Base-by-base conservation (phyloP, 2,113 vertebrate species). In the Orientallactaga bullata region DNA sequence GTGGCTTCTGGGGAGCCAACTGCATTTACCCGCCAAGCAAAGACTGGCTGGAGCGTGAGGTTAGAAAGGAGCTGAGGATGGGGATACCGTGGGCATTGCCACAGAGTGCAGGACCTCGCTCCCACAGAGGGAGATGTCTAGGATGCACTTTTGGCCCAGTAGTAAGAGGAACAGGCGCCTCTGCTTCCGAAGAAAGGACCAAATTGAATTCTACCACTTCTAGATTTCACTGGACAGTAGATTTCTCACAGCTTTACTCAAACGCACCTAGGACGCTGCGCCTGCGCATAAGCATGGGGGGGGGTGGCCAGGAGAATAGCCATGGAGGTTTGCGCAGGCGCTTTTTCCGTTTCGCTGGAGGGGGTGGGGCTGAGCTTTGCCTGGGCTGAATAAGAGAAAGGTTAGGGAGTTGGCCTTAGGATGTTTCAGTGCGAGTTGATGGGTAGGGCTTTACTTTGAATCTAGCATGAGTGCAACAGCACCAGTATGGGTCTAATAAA, bases 191-290 rank as follows among this genome's bases (percentile, higher is more conserved):
- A 89, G 85, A 94, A 96, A 90, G 60, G 60, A 94, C 10, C 24
- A 32, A 24, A 35, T 47, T 94, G 90, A 88, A 95, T 88, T 95
- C 94, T 91, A 93, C 42, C 90, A 95, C 93, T 93, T 96, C 85
- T 87, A 91, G 72, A 95, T 96, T 96, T 95, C 85, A 95, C 87
- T 97, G 96, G 90, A 95, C 94, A 95, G 94, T 84, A 87, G 93
- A 94, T 97, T 93, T 91, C 88, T 95, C 94, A 94, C 58, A 95
- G 39, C 47, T 73, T 39, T 86, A 78, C 87, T 94, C 91, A 72
- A 78, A 94, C 1, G 37, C 92, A 35, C 32, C 4, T 63, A 91
- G 26, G n/a, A 66, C 65, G 66, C 69, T 74, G 90, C 95, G 96
- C 91, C 35, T 97, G 97, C 96, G 96, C 95, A 66, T 61, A 87